These are phyloP conservation scores for Ophiothrix spiculata DNA, from an alignment of 35 echinoderm and acorn worm species.

Conservation along the genomic window DNA sequence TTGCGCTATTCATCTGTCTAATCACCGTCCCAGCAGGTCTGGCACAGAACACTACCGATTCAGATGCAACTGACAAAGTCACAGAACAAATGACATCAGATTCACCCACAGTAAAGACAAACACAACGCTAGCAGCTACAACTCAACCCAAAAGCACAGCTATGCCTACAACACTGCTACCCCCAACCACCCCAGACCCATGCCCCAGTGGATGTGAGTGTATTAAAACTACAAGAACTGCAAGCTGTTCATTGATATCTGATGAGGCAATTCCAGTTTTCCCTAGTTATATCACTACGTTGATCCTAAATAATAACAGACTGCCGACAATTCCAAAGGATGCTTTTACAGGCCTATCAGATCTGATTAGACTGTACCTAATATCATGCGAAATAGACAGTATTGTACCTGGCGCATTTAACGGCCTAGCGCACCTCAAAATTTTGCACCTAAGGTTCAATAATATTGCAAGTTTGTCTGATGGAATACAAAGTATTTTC, in stretches of 20 bases:
- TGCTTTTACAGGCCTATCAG: constrained; percentile 50
- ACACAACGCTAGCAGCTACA: not conserved
- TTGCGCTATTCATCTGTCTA: not conserved
- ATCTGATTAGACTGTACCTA: constrained; percentile 55
- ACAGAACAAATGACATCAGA: not conserved
- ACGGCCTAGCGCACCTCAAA: constrained; percentile 42
- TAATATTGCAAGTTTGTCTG: constrained; percentile 14
- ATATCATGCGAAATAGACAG: constrained; percentile 46
- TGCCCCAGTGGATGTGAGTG: constrained; percentile 69
- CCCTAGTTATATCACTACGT: constrained; percentile 57
- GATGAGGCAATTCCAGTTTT: constrained; percentile 40
- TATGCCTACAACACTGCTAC: not conserved
- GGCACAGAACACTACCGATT: not conserved
- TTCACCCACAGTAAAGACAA: not conserved
- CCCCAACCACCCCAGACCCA: constrained; percentile 20
- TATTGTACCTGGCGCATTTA: constrained; percentile 63
- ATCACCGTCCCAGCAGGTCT: not conserved
- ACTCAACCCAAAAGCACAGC: not conserved
- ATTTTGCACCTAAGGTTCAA: constrained; percentile 60
- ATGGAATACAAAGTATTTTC: constrained; percentile 29
- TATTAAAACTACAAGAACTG: constrained; percentile 24
- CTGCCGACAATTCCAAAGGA: constrained; percentile 21
- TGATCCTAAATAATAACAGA: constrained; percentile 54
- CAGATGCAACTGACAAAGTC: not conserved
- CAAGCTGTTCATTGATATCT: constrained; percentile 31